Evolutionary conservation across 2,888 invertebrate genomes (phyloP), one percentile per base, ranked within the genome.

Genomic region (Heliconius hortense): DNA sequence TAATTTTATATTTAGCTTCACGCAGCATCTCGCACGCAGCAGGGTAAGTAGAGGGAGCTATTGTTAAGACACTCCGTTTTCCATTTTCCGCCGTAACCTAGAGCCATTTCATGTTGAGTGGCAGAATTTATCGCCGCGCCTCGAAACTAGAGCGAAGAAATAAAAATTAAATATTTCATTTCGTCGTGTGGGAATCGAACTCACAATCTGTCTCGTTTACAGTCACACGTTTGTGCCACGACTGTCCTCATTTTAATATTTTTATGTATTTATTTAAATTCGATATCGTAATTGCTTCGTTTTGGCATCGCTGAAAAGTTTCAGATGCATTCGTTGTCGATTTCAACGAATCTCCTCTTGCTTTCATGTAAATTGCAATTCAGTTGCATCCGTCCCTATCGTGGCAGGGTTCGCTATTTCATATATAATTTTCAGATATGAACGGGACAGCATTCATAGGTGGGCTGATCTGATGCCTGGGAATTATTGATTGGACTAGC

Each of bases 291-390:
- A 69, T 53, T 28, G 53, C 31, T 13, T 69, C 68, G 68, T 31
- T 69, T 31, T 69, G 28, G 24, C 15, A 53, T 69, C 68, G 68
- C 68, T 31, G 31, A 13, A 31, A 69, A 13, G 68, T 31, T 69
- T 69, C 68, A 69, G 68, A 53, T 31, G 53, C 56, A 69, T 56
- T 31, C 53, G 31, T 7, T 69, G 68, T 69, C 48, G 31, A 69
- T 31, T 69, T 69, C 53, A 53, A 69, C n/a, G 31, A 56, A 31
- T 69, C 68, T 69, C 68, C 68, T 7, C n/a, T 69, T 69, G 68
- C 68, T 13, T 53, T 69, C 68, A 56, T 69, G 53, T 53, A 56
- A 56, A 69, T 69, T 69, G 53, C 53, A 69, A 7, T 56, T n/a
- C 68, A 53, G 31, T 53, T 69, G 53, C 53, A 69, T 56, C 68